phyloP scores from a whole-genome alignment of 2,888 invertebrate genomes.

The Romanomermis culicivorax region DNA sequence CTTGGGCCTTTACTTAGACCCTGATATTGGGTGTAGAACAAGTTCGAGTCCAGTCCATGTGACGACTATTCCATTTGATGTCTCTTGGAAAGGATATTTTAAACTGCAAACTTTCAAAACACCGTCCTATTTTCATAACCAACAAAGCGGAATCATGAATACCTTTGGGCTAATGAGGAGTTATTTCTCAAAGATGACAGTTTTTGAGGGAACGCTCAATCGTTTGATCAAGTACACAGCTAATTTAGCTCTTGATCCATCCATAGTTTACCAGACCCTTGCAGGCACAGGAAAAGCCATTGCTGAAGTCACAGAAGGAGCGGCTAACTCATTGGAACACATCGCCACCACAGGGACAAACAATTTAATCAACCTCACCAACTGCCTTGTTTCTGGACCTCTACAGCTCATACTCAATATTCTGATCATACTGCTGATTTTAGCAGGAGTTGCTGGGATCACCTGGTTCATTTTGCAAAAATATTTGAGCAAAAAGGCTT shows the following conservation, averaged over 20 bases:
- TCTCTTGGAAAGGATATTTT: background rate
- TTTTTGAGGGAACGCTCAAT: background rate
- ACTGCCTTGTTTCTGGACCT: background rate
- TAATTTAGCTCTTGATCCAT: background rate
- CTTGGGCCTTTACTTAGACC: background rate
- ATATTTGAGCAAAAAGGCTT: too few relatives aligned
- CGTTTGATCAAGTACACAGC: conserved; percentile 2
- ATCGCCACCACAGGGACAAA: background rate
- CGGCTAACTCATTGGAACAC: background rate
- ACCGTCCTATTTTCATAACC: background rate
- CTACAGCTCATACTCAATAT: background rate
- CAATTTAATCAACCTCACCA: background rate
- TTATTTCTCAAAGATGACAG: background rate
- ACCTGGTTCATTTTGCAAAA: too few relatives aligned
- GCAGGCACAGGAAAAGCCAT: background rate
- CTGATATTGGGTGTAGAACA: background rate
- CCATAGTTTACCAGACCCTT: background rate
- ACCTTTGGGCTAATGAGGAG: background rate
- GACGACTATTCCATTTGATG: background rate
- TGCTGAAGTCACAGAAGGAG: background rate
- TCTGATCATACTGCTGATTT: background rate
- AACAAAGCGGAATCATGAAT: background rate
- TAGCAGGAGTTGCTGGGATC: background rate
- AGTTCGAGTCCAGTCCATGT: background rate
- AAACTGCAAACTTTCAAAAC: background rate